These are phyloP conservation scores for Heliconius hewitsoni DNA, from an alignment of 1,140 invertebrate genomes.

Conservation along the genomic window DNA sequence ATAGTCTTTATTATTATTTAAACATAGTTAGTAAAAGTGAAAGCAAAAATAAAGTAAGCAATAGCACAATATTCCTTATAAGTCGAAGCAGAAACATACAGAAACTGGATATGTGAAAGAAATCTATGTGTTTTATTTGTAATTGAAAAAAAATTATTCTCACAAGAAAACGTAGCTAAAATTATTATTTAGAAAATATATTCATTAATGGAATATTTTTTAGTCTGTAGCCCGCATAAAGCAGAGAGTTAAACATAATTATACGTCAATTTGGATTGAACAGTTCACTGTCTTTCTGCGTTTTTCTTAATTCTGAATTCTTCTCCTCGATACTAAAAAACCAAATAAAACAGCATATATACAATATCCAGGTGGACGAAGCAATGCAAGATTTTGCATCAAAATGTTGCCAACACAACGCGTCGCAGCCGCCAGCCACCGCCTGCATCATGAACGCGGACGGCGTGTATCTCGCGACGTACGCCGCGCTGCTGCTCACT, in stretches of 20 bases:
- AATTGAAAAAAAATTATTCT: too few species aligned
- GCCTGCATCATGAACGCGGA: slow-evolving; percentile 96
- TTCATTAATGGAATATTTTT: too few species aligned
- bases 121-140: too few species aligned
- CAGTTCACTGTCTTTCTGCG: too few species aligned
- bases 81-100: neutral
- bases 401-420: slow-evolving; percentile 93
- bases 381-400: slow-evolving; percentile 95
- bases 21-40: neutral
- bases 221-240: too few species aligned
- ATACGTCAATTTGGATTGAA: too few species aligned
- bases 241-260: too few species aligned
- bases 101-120: too few species aligned
- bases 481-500: slow-evolving; percentile 91
- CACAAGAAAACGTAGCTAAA: too few species aligned
- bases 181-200: too few species aligned
- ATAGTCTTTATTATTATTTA: slow-evolving; percentile 9
- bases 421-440: slow-evolving; percentile 81
- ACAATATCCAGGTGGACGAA: slow-evolving; percentile 87
- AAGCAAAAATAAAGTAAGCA: slow-evolving; percentile 41
- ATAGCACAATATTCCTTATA: neutral
- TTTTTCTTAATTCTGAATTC: too few species aligned
- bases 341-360: neutral
- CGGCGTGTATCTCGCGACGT: slow-evolving; percentile 95
- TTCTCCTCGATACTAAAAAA: neutral